Evolutionary conservation across 1,140 invertebrate species (phyloP), one percentile per base, ranked within the genome.

Genomic region (Apocrypta bakeri): DNA sequence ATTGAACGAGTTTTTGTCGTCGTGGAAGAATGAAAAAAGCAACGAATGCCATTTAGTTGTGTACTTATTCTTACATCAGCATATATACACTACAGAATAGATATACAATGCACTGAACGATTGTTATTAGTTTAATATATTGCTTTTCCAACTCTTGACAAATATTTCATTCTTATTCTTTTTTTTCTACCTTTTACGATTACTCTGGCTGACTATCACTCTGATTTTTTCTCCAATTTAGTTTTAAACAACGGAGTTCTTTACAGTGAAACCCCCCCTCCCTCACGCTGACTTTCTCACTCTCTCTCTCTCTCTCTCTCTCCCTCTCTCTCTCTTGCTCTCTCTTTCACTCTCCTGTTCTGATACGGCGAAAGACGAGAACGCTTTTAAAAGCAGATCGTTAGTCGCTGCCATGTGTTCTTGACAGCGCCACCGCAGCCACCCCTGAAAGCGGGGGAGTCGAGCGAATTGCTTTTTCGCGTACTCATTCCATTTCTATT

Each of bases 401-500:
- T 83, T 83, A 83, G 82, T 48, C 64, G 37, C 66, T 80, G 64
- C 71, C 82, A 76, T 56, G 66, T 83, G 82, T 31, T 73, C 33
- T 29, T 80, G 72, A 74, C 75, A 80, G 75, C 68, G 29, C 64
- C 42, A 27, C 7, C 68, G 56, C 31, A 1, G 17, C 27, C 29
- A 24, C 14, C 42, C 24, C 29, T 73, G 61, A 74, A 74, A 61
- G 63, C 29, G 48, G 42, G 64, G 56, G 29, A 29, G 33, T 21
- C 63, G 37, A 31, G 14, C 11, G 76, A 83, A 83, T 83, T 83
- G 75, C 81, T 73, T 78, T 83, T 79, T 83, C 71, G 61, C 75
- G 24, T 78, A 82, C 74, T 73, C 81, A 82, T 82, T 82, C 68
- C 68, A 78, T 78, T 82, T 82, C 81, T 82, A 82, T 78, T 82